Base-by-base conservation (phyloP, 2,888 invertebrate genomes). In the Protonemura montana region DNA sequence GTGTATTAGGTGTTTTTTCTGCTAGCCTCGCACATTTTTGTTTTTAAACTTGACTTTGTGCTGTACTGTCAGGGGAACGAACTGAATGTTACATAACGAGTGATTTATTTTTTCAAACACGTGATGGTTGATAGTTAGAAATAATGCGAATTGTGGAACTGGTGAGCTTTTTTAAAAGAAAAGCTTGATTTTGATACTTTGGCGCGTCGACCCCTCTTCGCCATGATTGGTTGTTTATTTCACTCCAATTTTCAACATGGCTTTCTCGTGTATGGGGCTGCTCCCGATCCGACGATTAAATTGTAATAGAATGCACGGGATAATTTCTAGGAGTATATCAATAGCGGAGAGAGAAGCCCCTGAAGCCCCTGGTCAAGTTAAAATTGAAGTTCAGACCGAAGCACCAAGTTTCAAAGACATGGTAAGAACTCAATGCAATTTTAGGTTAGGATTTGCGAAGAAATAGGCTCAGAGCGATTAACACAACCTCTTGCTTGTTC, bases 401-500 rank as follows among this genome's bases (percentile, higher is more conserved):
- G 30, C 81, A 81, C 6, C 78, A 26, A 0, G 81, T 10, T 30
- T 81, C 0, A 81, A 81, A 7, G 81, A 81, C 21, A 81, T 81
- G 81, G 81, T 81, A 81, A 81, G 81, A 29, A 16, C 7, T 6
- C 21, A n/a, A 0, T 30, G 6, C 2, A 59, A 13, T 59, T 59
- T 59, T 2, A 59, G 59, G 59, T 59, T 59, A 59, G 7, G n/a
- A n/a, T n/a, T n/a, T n/a, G n/a, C n/a, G n/a, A n/a, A n/a, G n/a
- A n/a, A n/a, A n/a, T n/a, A n/a, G n/a, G n/a, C n/a, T n/a, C n/a
- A n/a, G n/a, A n/a, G n/a, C n/a, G n/a, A n/a, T n/a, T n/a, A n/a
- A n/a, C n/a, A n/a, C n/a, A n/a, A n/a, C n/a, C 59, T 16, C 21
- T 59, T 59, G 1, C 1, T 59, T 59, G 21, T 59, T 88, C 89